Base-by-base conservation (phyloP, 2,113 vertebrate species). In the Trichechus manatus region DNA sequence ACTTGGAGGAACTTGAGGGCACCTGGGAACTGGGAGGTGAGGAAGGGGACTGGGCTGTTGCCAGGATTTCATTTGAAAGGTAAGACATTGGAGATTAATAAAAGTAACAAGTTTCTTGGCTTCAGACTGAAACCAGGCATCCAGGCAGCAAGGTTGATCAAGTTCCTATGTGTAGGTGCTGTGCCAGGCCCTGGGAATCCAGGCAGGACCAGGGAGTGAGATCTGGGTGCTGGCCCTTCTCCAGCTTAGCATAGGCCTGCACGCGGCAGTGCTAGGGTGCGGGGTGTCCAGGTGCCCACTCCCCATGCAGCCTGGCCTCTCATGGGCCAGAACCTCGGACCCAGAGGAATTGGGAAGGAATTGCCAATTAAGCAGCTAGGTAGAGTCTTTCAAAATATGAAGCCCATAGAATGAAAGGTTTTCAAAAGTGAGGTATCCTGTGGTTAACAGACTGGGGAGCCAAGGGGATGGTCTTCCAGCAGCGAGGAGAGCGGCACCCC, bases 11-110 rank as follows among this genome's bases (percentile, higher is more conserved):
- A n/a, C 39, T 61, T 2, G 9, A 44, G 11, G 44, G 36, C 22
- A 2, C 11, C 42, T 39, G 72, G 85, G 33, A 70, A 14, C 33
- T 14, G 2, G 72, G 33, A 31, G 47, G 20, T 3, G 4, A 19
- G 8, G 6, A 2, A 0, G 1, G 33, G 9, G 33, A 42, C 6
- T 4, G 0, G 3, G 0, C 47, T 6, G 4, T 61, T 29, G 2
- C 13, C 19, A 36, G 59, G 2, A 7, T 25, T 77, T 78, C 6
- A 2, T 72, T 29, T 23, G 68, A 44, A 9, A n/a, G 19, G 33
- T 50, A 6, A 64, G 39, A 8, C n/a, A 70, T 68, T 0, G 23
- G 63, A 47, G 47, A 50, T 19, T 44, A 68, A 0, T 23, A 23
- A 13, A 31, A 22, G 82, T 5, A 17, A 22, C 1, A 20, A 31